A percentile compares a stretch with the other conserved stretches of the same genome.
Evolutionary conservation across 35 echinoderm and acorn worm species (phyloP).

Genomic region (Patiria miniata): DNA sequence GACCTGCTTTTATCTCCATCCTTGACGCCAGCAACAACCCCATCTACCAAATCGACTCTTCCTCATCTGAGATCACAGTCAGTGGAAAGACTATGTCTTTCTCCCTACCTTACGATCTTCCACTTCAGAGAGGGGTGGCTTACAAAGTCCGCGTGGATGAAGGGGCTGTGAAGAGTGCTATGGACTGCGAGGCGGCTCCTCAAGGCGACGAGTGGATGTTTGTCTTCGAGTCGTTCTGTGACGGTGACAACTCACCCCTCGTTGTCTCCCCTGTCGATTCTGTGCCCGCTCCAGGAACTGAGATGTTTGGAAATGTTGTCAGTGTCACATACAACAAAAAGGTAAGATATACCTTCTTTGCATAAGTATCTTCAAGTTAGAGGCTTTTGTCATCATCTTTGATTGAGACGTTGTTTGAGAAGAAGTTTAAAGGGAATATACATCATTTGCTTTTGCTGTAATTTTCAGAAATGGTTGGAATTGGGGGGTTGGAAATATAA

Average conservation of each 20-base stretch:
- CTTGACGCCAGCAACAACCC: slow-evolving; percentile 2
- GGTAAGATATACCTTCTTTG: neutral
- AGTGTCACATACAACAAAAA: slow-evolving; percentile 13
- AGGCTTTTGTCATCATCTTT: no score
- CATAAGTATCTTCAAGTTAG: no score
- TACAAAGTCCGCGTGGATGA: slow-evolving; percentile 10
- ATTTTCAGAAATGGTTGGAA: no score
- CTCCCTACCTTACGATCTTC: slow-evolving; percentile 14
- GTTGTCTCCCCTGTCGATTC: neutral
- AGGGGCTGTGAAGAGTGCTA: neutral
- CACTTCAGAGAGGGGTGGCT: neutral
- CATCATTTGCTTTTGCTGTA: no score
- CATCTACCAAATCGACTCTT: neutral
- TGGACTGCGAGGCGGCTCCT: slow-evolving; percentile 1
- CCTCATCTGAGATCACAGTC: neutral
- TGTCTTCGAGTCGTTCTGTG: slow-evolving; percentile 7
- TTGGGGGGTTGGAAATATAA: no score
- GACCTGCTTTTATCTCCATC: neutral
- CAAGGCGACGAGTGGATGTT: neutral
- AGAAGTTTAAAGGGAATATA: no score
- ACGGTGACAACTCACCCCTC: neutral
- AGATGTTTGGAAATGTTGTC: neutral
- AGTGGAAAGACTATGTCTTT: neutral
- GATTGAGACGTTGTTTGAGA: no score
- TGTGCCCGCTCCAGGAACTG: neutral